These are phyloP conservation scores for Astur gentilis DNA, from an alignment of 2,113 vertebrate species.

Conservation along the genomic window DNA sequence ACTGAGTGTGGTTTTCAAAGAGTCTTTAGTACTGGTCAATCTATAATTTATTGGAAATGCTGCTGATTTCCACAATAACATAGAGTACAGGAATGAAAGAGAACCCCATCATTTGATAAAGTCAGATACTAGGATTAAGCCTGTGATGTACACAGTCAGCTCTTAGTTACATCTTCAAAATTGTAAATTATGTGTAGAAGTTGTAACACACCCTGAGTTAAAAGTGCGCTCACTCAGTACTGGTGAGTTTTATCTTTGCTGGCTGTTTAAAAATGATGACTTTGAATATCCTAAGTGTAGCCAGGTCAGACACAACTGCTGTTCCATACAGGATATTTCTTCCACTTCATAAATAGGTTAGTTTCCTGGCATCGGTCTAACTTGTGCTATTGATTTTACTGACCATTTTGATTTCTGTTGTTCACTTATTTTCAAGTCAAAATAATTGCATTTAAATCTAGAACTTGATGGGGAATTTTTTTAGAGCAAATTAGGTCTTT, in stretches of 20 bases:
- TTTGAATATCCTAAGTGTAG: background rate
- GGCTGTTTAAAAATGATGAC: background rate
- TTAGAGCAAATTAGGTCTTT: conserved; percentile 28
- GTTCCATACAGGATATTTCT: conserved; percentile 5
- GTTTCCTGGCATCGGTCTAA: background rate
- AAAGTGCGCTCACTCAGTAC: background rate
- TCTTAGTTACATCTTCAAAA: conserved; percentile 43
- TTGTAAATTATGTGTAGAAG: conserved; percentile 52
- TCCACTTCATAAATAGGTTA: conserved; percentile 6
- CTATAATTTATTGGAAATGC: conserved; percentile 74
- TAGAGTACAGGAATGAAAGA: conserved; percentile 59
- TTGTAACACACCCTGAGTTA: background rate
- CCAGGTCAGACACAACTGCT: background rate
- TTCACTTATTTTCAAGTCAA: conserved; percentile 34
- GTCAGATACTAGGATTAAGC: conserved; percentile 57
- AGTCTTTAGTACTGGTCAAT: conserved; percentile 67
- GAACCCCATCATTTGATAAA: conserved; percentile 70
- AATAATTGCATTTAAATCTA: conserved; percentile 26
- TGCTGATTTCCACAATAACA: conserved; percentile 68
- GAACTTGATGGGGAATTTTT: conserved; percentile 31
- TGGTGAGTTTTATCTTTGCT: background rate
- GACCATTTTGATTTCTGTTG: background rate
- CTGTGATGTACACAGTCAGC: conserved; percentile 14
- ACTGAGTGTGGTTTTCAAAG: background rate
- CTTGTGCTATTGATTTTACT: background rate